Percentiles rank a stretch among this genome's conserved stretches.
phyloP scores from a whole-genome alignment of 1,140 invertebrate species.

The Zophobas morio region DNA sequence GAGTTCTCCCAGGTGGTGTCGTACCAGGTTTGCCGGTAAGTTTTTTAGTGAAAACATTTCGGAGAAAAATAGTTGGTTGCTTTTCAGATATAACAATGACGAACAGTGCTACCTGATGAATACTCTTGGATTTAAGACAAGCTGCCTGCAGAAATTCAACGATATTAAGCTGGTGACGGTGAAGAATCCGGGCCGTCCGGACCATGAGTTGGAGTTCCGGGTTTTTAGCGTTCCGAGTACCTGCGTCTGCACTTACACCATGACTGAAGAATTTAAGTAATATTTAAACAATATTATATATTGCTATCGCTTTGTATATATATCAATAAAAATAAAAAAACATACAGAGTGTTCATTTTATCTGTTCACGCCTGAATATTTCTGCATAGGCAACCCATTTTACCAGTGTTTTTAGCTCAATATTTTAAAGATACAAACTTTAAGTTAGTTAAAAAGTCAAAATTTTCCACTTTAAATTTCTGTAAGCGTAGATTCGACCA shows the following conservation, averaged over 20 bases:
- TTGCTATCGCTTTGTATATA: too few relatives aligned
- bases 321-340: too few relatives aligned
- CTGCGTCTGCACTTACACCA: slow-evolving; percentile 54
- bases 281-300: too few relatives aligned
- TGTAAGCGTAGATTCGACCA: too few relatives aligned
- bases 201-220: slow-evolving; percentile 55
- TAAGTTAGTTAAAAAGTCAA: too few relatives aligned
- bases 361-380: too few relatives aligned
- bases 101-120: slow-evolving; percentile 49
- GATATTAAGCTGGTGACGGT: slow-evolving; percentile 54
- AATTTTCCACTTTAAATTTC: too few relatives aligned
- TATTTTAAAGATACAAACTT: too few relatives aligned
- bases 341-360: too few relatives aligned
- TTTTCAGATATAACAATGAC: slow-evolving; percentile 46
- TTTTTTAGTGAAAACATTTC: too few relatives aligned
- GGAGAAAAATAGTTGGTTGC: background rate
- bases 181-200: background rate
- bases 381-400: too few relatives aligned
- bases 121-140: slow-evolving; percentile 46
- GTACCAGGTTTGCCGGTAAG: slow-evolving; percentile 60
- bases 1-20: background rate
- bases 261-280: background rate
- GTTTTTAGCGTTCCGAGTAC: slow-evolving; percentile 58
- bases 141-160: slow-evolving; percentile 58
- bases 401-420: too few relatives aligned